Evolutionary conservation across 2,888 invertebrate species (phyloP), one percentile per base, ranked within the genome.

Genomic region (Panopea generosa): DNA sequence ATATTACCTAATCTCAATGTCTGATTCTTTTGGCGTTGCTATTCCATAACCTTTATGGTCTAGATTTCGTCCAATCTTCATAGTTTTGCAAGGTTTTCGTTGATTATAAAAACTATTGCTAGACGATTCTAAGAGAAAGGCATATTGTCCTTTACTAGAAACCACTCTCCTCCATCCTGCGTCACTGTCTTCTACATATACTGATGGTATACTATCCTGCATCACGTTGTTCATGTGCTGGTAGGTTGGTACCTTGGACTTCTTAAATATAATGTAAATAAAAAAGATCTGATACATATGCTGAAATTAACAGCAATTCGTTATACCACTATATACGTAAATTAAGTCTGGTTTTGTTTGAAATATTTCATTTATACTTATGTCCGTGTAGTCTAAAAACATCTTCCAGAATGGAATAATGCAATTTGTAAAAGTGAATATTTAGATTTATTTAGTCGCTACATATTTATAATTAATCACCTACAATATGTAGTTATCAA

Each of bases 191-290:
- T 94, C 94, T 18, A 96, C 96, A 90, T 97, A 96, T 6, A 97
- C 96, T 7, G 90, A 86, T 89, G 81, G 83, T 18, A 73, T 63
- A 33, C 77, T 62, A 11, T 85, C 80, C 18, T 76, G 27, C 97
- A 98, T 97, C 90, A 96, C 97, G 88, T 97, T 96, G 96, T 96
- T 97, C 98, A 98, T 98, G 92, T 96, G 95, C 88, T 96, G 95
- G 93, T 97, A 97, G 14, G 96, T 95, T 55, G 95, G 95, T 86
- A 97, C 96, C 91, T 96, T 96, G 2, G 97, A 97, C 90, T 95
- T 95, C 97, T 97, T 93, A 2, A 92, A 73, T 18, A 40, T 11
- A 7, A n/a, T n/a, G n/a, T n/a, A n/a, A n/a, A 24, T 26, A 38
- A 24, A 26, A 45, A 11, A 18, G 7, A 49, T 9, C 7, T n/a